Evolutionary conservation across 2,113 vertebrate species (phyloP).

Genomic region (Psophia crepitans): DNA sequence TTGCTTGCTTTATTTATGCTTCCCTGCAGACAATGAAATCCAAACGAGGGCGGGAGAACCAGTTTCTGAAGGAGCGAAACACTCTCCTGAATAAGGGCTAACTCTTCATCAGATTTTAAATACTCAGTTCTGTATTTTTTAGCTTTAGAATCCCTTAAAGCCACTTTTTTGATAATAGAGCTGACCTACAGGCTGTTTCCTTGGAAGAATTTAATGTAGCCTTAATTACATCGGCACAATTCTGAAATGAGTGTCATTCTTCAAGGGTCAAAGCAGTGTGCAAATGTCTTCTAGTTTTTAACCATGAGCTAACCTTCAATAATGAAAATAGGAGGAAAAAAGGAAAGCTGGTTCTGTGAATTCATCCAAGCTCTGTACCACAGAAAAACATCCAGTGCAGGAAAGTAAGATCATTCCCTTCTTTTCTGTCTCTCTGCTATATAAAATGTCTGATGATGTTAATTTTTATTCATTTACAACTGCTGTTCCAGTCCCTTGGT

Average conservation of each 20-base stretch:
- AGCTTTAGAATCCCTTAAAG: neutral
- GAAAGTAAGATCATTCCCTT: neutral
- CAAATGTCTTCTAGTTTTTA: neutral
- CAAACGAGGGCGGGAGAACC: neutral
- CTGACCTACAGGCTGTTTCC: neutral
- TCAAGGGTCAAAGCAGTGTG: neutral
- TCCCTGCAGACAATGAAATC: neutral
- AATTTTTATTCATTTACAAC: neutral
- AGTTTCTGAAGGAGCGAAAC: neutral
- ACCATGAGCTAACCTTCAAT: neutral
- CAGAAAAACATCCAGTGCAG: neutral
- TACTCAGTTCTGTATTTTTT: neutral
- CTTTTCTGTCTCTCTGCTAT: neutral
- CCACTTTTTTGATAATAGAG: neutral
- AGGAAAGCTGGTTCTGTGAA: neutral
- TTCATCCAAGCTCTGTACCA: neutral
- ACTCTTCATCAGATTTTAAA: neutral
- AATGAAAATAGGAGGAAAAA: neutral
- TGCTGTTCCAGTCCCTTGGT: neutral
- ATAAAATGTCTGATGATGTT: neutral
- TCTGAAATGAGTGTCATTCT: neutral
- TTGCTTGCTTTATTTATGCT: neutral
- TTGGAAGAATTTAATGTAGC: neutral
- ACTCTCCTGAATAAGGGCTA: conserved; percentile 45
- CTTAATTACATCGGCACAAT: conserved; percentile 21